Conservation (phyloP, 2,797 vertebrate species). For the Lepilemur ruficaudatus region DNA sequence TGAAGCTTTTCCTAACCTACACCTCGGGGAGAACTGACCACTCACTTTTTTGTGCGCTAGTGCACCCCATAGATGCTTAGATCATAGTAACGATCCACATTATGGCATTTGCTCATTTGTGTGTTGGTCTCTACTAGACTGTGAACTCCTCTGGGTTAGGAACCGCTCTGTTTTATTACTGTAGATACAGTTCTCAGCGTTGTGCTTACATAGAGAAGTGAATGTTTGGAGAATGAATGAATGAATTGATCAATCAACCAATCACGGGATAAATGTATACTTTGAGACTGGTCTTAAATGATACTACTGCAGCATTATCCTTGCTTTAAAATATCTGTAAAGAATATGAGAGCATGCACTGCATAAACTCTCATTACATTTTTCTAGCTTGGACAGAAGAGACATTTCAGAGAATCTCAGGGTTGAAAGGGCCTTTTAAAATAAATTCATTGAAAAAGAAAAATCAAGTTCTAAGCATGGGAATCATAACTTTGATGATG, state of each 20-base stretch:
- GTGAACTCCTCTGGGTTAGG: neutral
- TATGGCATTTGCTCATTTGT: neutral
- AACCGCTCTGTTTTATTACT: neutral
- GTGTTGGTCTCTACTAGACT: neutral
- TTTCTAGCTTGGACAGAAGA: neutral
- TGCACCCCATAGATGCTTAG: neutral
- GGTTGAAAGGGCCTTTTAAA: neutral
- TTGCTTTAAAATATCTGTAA: neutral
- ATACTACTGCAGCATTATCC: neutral
- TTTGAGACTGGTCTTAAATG: neutral
- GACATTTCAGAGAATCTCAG: constrained; percentile 23
- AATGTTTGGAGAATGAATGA: neutral
- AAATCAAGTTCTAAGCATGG: neutral
- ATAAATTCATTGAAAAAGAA: neutral
- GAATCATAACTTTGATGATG: neutral
- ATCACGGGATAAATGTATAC: neutral
- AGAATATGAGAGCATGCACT: neutral
- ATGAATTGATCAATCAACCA: neutral
- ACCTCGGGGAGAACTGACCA: neutral
- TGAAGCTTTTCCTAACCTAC: neutral
- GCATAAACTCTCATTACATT: neutral
- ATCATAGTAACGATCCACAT: neutral
- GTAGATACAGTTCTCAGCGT: neutral
- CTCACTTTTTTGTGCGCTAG: neutral
- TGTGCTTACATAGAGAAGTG: neutral